These are phyloP conservation scores for Zosterops borbonicus DNA, from an alignment of 2,113 vertebrate species.

Conservation along the genomic window DNA sequence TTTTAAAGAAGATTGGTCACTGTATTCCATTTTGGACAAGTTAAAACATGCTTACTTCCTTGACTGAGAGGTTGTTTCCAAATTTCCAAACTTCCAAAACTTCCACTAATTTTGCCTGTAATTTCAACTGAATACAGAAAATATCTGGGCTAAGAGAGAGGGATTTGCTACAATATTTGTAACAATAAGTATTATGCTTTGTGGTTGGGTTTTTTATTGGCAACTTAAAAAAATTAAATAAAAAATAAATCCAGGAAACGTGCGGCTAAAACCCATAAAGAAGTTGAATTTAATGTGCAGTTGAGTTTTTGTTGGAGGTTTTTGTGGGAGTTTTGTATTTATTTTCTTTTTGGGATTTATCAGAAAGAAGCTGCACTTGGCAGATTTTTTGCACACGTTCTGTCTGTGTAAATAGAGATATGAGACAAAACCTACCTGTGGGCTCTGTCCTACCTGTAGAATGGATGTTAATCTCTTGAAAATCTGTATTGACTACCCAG, in stretches of 20 bases:
- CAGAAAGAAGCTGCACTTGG: neutral
- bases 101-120: neutral
- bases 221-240: neutral
- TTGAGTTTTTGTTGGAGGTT: neutral
- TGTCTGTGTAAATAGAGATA: neutral
- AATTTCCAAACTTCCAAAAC: neutral
- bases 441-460: neutral
- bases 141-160: neutral
- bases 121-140: neutral
- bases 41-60: neutral
- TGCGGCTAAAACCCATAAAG: neutral
- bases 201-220: neutral
- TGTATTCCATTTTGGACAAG: neutral
- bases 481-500: neutral
- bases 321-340: neutral
- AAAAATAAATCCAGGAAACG: neutral
- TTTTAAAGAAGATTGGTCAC: neutral
- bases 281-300: neutral
- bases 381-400: neutral
- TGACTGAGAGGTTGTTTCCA: neutral
- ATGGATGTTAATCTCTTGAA: neutral
- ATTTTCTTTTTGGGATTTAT: neutral
- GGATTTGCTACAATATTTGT: neutral
- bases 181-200: neutral
- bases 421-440: neutral